These are phyloP conservation scores for Crossoptilon crossoptilon DNA, from an alignment of 2,797 vertebrate species.

Conservation along the genomic window DNA sequence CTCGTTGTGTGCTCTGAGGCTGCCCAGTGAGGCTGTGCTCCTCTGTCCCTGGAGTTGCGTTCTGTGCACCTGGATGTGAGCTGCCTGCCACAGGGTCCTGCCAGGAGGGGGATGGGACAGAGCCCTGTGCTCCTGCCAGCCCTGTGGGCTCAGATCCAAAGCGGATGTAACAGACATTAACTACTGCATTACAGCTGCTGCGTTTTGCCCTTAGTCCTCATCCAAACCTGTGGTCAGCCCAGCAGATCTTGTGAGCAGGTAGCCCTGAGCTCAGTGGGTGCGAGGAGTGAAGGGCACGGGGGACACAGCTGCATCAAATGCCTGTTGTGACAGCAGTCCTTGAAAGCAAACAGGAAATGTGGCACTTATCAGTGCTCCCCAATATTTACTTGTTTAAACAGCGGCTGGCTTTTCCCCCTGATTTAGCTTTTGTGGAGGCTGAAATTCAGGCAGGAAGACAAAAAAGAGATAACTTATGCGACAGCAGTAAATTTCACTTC, in stretches of 20 bases:
- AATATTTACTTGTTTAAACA: background rate
- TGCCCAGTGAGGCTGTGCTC: too few relatives aligned
- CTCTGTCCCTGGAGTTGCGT: accelerated
- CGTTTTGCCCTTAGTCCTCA: background rate
- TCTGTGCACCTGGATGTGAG: accelerated
- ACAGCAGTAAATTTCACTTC: background rate
- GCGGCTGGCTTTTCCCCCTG: background rate
- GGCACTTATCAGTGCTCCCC: too few relatives aligned
- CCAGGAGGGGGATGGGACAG: background rate
- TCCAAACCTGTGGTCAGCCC: background rate
- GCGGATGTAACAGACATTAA: background rate
- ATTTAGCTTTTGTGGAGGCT: background rate
- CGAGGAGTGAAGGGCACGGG: too few relatives aligned
- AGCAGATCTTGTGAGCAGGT: background rate
- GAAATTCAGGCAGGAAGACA: background rate
- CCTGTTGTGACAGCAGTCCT: background rate
- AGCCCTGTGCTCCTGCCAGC: background rate
- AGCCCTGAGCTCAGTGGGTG: background rate
- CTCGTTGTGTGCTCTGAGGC: background rate
- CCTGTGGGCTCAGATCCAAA: background rate
- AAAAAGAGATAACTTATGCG: background rate
- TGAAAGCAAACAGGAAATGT: background rate
- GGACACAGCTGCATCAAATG: background rate
- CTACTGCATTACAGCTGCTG: background rate
- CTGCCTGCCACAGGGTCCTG: background rate